These are phyloP conservation scores for Archips xylosteana DNA, from an alignment of 2,888 invertebrate genomes.

Conservation along the genomic window DNA sequence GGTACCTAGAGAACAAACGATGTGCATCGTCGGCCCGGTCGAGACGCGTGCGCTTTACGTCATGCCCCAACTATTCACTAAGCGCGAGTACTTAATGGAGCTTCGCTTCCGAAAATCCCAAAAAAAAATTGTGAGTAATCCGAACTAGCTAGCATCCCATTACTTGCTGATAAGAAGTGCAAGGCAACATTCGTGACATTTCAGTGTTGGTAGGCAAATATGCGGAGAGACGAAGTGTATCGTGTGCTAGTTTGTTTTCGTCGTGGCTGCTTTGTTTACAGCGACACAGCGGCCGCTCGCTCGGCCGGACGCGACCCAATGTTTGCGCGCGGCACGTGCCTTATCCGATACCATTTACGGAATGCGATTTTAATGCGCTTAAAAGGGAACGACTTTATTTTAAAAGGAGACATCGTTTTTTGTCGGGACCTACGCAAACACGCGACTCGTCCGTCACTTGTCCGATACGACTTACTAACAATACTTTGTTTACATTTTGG, in stretches of 20 bases:
- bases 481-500: constrained; percentile 31
- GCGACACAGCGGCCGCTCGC: constrained; percentile 23
- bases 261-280: constrained; percentile 38
- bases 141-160: constrained; percentile 18
- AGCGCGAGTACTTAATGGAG: constrained; percentile 21
- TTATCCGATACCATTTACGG: constrained; percentile 77
- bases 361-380: constrained; percentile 77
- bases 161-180: constrained; percentile 37
- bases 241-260: constrained; percentile 41
- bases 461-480: constrained; percentile 30
- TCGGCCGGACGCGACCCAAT: constrained; percentile 40
- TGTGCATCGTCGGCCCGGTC: constrained; percentile 14
- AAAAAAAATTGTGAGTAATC: constrained; percentile 40
- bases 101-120: constrained; percentile 29
- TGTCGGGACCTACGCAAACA: constrained; percentile 60
- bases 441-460: constrained; percentile 46
- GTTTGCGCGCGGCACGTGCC: constrained; percentile 71
- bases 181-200: constrained; percentile 37
- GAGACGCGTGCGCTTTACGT: constrained; percentile 43
- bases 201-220: constrained; percentile 41
- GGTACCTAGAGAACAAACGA: constrained; percentile 7
- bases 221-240: constrained; percentile 36
- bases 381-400: constrained; percentile 71
- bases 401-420: constrained; percentile 65
- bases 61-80: constrained; percentile 41